phyloP scores from a whole-genome alignment of 2,113 vertebrate genomes.

The Bujurquina vittata region DNA sequence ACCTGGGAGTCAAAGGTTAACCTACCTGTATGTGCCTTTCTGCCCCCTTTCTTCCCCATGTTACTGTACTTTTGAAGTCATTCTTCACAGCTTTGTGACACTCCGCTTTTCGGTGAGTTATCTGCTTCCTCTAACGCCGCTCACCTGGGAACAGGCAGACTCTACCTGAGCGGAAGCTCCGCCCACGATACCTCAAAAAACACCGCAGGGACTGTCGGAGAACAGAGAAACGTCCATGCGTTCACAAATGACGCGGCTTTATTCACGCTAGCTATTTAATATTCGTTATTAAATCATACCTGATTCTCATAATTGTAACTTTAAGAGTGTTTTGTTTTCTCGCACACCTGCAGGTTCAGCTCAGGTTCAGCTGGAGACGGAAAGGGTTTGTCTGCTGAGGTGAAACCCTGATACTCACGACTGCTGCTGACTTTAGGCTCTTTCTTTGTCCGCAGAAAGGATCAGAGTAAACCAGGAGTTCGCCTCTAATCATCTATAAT shows the following conservation, averaged over 20 bases:
- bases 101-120: neutral
- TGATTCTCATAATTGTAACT: neutral
- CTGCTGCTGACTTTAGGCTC: neutral
- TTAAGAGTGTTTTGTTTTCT: neutral
- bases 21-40: constrained; percentile 66
- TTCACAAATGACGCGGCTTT: fast-evolving
- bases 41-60: constrained; percentile 19
- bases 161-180: constrained; percentile 41
- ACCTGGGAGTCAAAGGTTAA: neutral
- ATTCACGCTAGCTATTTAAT: fast-evolving
- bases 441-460: neutral
- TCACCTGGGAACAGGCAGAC: constrained; percentile 34
- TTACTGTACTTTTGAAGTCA: constrained; percentile 26
- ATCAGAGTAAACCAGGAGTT: neutral
- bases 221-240: fast-evolving
- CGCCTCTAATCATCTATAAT: fast-evolving
- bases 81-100: constrained; percentile 21
- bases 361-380: neutral
- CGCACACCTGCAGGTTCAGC: neutral
- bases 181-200: constrained; percentile 17
- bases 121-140: constrained; percentile 3
- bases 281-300: too few species aligned
- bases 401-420: neutral
- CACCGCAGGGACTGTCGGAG: neutral
- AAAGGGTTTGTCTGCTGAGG: neutral